Evolutionary conservation across 2,888 invertebrate species (phyloP).

Genomic region (Acanthosepion lycidas): DNA sequence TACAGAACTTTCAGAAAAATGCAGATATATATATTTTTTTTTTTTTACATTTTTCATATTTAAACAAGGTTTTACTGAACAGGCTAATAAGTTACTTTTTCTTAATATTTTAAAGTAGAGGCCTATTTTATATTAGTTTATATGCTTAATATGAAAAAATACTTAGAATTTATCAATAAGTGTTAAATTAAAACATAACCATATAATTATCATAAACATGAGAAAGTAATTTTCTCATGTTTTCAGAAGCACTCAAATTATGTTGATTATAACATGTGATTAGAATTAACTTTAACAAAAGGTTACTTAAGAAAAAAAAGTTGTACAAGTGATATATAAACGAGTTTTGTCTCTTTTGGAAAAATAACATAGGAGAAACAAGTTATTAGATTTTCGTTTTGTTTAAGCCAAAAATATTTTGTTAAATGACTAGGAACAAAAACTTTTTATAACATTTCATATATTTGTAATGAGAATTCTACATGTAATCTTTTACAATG

Average conservation of each 20-base stretch:
- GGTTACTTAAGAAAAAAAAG: not conserved
- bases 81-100: no score
- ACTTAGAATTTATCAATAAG: no score
- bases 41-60: no score
- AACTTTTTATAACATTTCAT: not conserved
- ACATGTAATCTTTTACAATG: not conserved
- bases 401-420: no score
- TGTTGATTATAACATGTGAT: not conserved
- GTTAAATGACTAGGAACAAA: not conserved
- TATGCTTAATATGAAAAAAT: no score
- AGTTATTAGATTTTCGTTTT: no score
- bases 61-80: no score
- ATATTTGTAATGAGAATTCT: not conserved
- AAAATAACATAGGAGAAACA: not conserved
- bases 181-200: no score
- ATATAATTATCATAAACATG: not conserved
- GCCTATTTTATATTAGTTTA: no score
- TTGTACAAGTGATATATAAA: not conserved
- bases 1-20: no score
- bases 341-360: not conserved
- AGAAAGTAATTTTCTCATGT: not conserved
- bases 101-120: no score
- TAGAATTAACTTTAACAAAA: not conserved
- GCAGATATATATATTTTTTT: no score
- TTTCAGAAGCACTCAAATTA: not conserved